Base-by-base conservation (phyloP, 1,140 invertebrate species). In the Sweltsa coloradensis region DNA sequence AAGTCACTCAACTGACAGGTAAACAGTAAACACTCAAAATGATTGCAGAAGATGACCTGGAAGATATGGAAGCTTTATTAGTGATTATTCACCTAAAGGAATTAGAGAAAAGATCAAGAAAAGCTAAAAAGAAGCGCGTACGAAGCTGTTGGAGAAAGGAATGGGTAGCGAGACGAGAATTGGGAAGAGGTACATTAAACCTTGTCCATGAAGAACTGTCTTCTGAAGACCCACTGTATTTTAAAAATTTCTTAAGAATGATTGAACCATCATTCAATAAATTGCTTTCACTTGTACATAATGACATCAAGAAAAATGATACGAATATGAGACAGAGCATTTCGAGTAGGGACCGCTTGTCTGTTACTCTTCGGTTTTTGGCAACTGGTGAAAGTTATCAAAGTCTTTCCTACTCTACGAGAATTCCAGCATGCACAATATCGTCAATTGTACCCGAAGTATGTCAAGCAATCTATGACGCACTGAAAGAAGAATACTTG, bases 201-300 rank as follows among this genome's bases (percentile, higher is more conserved):
- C n/a, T 19, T 19, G 18, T 16, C 18, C 36, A 37, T 37, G 36
- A 19, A 11, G 16, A 37, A 37, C 4, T 37, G 23, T 37, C n/a
- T 37, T 37, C 11, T 37, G 36, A 37, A 37, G 36, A 37, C 36
- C 36, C 36, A 37, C 16, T 19, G 18, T 16, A 16, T 5, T 37
- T 37, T 22, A 37, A 11, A 37, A 37, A 37, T 37, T 37, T 37
- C 36, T 37, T 16, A 19, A 37, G 36, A 22, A 37, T 37, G 36
- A 22, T 19, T 22, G 23, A 19, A 22, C 18, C 18, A 37, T 19
- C 18, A 16, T 37, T 37, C 23, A 16, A 37, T 16, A 19, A 5
- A 7, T 4, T 37, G 18, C 23, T 37, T 9, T 16, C 18, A 19
- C 18, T 19, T 19, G 36, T 37, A 22, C 7, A 22, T 16, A 16